Base-by-base conservation (phyloP, 2,797 vertebrate species). In the Manis pentadactyla region DNA sequence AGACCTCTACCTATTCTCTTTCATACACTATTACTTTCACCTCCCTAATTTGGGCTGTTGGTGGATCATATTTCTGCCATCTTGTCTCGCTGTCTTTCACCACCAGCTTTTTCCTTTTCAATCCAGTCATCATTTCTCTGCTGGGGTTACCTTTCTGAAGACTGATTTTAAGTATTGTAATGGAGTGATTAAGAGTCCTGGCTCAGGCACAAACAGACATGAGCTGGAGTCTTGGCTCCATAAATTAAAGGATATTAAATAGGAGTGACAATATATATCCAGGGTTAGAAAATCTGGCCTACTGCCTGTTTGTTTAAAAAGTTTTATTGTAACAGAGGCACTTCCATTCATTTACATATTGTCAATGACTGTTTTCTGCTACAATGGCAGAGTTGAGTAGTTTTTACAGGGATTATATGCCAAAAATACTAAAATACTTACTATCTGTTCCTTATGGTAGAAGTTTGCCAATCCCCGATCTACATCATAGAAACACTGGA, bases 361-460 rank as follows among this genome's bases (percentile, higher is more conserved):
- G 23, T 59, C 34, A 51, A 77, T 63, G 29, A 88, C 34, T 69
- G 9, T 85, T 89, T 79, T n/a, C 27, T 37, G 42, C 29, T 61
- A 11, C 19, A 46, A 51, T 1, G 25, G 29, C 4, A 86, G 37
- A 82, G 74, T 29, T 34, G 34, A 87, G 27, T 34, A 53, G 21
- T 66, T 68, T 27, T 75, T 64, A 91, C 21, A 69, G 31, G 7
- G 21, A 69, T 39, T 89, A 1, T 69, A 77, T 3, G 53, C 46
- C 34, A 46, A 37, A 55, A 89, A 71, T 7, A 49, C 21, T 95
- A 92, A 93, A 94, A 51, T 39, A 95, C 46, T 84, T 94, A 51
- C 3, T 25, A 21, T 68, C 12, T 86, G 14, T 23, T 49, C 27
- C 86, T 39, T 68, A 75, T 14, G 75, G 55, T 39, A 63, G 23